Base-by-base conservation (phyloP, 1,140 invertebrate species). In the Temnothorax curvispinosus region DNA sequence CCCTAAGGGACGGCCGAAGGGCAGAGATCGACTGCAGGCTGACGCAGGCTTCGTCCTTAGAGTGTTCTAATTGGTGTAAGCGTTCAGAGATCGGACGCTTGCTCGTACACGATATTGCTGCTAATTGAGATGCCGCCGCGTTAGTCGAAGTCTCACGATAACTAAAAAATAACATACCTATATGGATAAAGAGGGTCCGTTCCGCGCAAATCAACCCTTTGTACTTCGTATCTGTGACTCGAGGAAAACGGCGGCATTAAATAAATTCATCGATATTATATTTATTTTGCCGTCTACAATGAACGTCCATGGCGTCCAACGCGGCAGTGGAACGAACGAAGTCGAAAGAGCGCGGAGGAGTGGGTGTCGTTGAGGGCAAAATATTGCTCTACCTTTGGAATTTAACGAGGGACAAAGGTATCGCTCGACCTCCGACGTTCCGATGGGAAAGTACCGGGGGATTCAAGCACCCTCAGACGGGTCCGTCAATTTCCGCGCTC, bases 361-460 rank as follows among this genome's bases (percentile, higher is more conserved):
- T 11, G 35, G 27, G 54, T 74, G 69, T 56, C 27, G 41, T 60
- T 52, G 80, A 38, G 54, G 41, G 69, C 50, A 74, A 87, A 88
- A 90, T 88, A 91, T 91, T 87, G 74, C 54, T 74, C 85, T 72
- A 74, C 87, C 87, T 89, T 91, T 77, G 87, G 91, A 91, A 89
- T 91, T 92, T 92, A 92, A 92, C 90, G 88, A 92, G 87, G 90
- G 90, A 91, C 90, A 91, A 92, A 92, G 87, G 86, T 88, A 91
- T 88, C 91, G 88, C 80, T 84, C 87, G 80, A 91, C 76, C 81
- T 92, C 88, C 76, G 62, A 90, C 84, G 56, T 88, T 78, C 71
- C 78, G 76, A 81, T 78, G 54, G 88, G 64, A 69, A 85, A 89
- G 88, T 80, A 76, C 75, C 64, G 89, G 65, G 89, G 65, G 85